Conservation (phyloP, 2,113 vertebrate genomes). For the Rhizomys pruinosus region DNA sequence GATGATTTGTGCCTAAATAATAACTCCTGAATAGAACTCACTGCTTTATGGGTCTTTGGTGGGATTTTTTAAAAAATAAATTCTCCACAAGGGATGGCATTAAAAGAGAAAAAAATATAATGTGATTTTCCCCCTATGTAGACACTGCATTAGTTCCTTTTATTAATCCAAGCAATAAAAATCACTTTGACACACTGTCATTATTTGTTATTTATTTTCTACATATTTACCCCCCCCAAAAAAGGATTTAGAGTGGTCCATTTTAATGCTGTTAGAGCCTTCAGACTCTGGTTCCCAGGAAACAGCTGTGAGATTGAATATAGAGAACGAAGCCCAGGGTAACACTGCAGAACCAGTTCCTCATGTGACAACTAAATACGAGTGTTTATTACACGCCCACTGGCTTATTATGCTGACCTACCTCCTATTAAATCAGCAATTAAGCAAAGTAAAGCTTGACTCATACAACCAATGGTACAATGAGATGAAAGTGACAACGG, state of each 20-base stretch:
- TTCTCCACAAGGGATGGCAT: slow-evolving; percentile 63
- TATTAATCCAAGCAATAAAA: slow-evolving; percentile 68
- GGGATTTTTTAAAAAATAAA: slow-evolving; percentile 70
- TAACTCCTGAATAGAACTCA: slow-evolving; percentile 68
- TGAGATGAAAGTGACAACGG: neutral
- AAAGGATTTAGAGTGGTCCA: slow-evolving; percentile 19
- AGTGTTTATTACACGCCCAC: slow-evolving; percentile 14
- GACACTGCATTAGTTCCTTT: slow-evolving; percentile 54
- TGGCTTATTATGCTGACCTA: slow-evolving; percentile 15
- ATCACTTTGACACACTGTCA: slow-evolving; percentile 51
- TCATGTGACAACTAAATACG: slow-evolving; percentile 44
- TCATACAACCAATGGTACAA: slow-evolving; percentile 38
- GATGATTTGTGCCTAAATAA: slow-evolving; percentile 70
- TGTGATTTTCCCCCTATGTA: slow-evolving; percentile 25
- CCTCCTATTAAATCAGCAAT: slow-evolving; percentile 58
- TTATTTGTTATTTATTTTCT: slow-evolving; percentile 72
- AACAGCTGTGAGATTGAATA: slow-evolving; percentile 40
- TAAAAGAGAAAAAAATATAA: slow-evolving; percentile 48
- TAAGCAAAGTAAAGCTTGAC: slow-evolving; percentile 68
- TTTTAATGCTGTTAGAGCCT: slow-evolving; percentile 53
- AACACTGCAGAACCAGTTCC: neutral
- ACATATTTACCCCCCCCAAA: slow-evolving; percentile 30
- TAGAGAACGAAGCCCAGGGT: slow-evolving; percentile 10
- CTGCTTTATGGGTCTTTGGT: slow-evolving; percentile 71
- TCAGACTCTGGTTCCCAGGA: slow-evolving; percentile 41